These are phyloP conservation scores for Corbicula japonica DNA, from an alignment of 2,888 invertebrate genomes.

Conservation along the genomic window DNA sequence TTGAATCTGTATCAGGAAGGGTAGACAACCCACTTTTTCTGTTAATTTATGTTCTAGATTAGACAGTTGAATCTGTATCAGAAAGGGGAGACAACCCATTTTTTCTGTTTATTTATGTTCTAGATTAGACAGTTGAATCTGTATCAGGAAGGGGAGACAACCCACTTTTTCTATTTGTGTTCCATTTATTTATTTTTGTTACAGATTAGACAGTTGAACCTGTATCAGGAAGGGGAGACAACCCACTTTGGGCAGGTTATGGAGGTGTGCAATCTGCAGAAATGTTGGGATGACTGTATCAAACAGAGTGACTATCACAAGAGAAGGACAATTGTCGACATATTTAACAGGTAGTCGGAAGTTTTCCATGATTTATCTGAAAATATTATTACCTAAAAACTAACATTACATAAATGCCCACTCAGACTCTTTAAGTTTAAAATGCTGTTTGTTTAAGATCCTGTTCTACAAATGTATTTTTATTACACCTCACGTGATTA, in stretches of 20 bases:
- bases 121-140: slow-evolving; percentile 91
- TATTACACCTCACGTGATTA: too few species aligned
- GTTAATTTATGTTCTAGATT: slow-evolving; percentile 85
- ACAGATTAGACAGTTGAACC: slow-evolving; percentile 90
- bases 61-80: slow-evolving; percentile 91
- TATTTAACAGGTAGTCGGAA: slow-evolving; percentile 87
- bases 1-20: slow-evolving; percentile 91
- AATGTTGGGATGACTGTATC: slow-evolving; percentile 86
- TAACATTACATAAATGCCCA: too few species aligned
- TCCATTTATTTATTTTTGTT: slow-evolving; percentile 10
- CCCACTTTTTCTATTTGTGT: neutral
- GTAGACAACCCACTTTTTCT: neutral
- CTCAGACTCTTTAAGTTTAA: too few species aligned
- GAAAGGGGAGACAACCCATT: neutral
- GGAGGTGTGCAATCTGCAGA: slow-evolving; percentile 64
- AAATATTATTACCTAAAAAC: too few species aligned
- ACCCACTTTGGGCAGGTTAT: slow-evolving; percentile 92
- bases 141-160: slow-evolving; percentile 86
- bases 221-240: slow-evolving; percentile 92
- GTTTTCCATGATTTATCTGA: too few species aligned
- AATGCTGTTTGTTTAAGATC: too few species aligned
- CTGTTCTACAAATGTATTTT: too few species aligned
- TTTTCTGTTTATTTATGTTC: slow-evolving; percentile 1
- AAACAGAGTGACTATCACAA: slow-evolving; percentile 79
- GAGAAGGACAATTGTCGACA: slow-evolving; percentile 80